Evolutionary conservation across 1,140 invertebrate genomes (phyloP).

Genomic region (Bombus haemorrhoidalis): DNA sequence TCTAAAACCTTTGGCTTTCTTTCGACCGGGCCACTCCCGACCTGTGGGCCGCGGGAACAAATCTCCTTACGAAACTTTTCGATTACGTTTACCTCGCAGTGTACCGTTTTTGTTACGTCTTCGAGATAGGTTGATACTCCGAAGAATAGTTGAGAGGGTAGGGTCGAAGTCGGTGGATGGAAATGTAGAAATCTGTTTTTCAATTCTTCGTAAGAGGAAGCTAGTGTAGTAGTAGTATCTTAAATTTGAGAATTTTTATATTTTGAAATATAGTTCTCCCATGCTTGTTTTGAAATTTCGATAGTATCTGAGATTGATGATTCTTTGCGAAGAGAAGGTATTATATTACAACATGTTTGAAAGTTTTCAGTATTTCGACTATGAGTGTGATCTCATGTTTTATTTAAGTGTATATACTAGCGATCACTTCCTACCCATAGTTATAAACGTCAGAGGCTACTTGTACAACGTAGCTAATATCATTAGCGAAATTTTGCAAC

Average conservation of each 20-base stretch:
- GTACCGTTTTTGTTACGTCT: not conserved
- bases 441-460: not conserved
- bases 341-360: not conserved
- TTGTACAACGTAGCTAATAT: not conserved
- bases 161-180: not conserved
- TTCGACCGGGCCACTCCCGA: constrained; percentile 8
- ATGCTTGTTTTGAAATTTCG: too few species aligned
- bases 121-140: not conserved
- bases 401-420: not conserved
- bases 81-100: not conserved
- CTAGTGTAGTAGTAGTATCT: too few species aligned
- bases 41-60: constrained; percentile 13
- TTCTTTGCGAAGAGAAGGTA: not conserved
- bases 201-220: not conserved
- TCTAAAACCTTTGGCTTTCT: constrained; percentile 55
- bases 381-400: not conserved
- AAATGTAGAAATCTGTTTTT: not conserved
- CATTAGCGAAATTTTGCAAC: not conserved
- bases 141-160: not conserved
- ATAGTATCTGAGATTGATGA: not conserved
- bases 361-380: not conserved
- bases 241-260: too few species aligned
- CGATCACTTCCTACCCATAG: not conserved
- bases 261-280: too few species aligned
- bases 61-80: constrained; percentile 53